Evolutionary conservation across 2,113 vertebrate genomes (phyloP), one percentile per base, ranked within the genome.

Genomic region (Apus apus): DNA sequence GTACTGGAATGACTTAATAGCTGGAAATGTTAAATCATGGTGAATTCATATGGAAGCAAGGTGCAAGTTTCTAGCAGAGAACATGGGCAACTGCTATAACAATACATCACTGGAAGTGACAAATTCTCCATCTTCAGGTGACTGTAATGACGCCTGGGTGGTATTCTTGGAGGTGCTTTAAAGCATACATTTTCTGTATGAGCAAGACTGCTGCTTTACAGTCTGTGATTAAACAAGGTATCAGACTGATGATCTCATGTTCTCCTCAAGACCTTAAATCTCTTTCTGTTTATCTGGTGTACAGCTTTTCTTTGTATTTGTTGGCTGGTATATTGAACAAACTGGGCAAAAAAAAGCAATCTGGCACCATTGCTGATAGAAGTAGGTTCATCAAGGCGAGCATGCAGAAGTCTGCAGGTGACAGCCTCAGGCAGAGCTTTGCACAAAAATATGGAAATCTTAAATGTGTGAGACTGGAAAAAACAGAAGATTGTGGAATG

Each of bases 31-130:
- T 66, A 85, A 90, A 82, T 94, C 2, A 4, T 5, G 10, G 26
- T 53, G 61, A 76, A 89, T 91, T 94, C 71, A 90, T 82, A 78
- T 90, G 43, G 80, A 87, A 95, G 68, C 29, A 87, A 80, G 61
- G 26, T 6, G 6, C 16, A 60, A 48, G 19, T 76, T 87, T 91
- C 46, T 70, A 16, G 43, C 58, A 61, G 58, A 54, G 50, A 73
- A 78, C 30, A 34, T 79, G 20, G 81, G 20, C 25, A 87, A 40
- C 73, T 71, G 22, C 58, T 85, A 68, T 62, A 93, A 70, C 54
- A 77, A 6, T 83, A 54, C 9, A 38, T 58, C 34, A 11, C 51
- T 79, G 75, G 32, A 83, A 79, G 18, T 64, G 64, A 66, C 43
- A 80, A 70, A 43, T 80, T 91, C 23, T 93, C 32, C 32, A 9